Percentiles rank a stretch among this genome's conserved stretches.
These are phyloP conservation scores for Scortum barcoo DNA, from an alignment of 2,113 vertebrate species.

Conservation along the genomic window DNA sequence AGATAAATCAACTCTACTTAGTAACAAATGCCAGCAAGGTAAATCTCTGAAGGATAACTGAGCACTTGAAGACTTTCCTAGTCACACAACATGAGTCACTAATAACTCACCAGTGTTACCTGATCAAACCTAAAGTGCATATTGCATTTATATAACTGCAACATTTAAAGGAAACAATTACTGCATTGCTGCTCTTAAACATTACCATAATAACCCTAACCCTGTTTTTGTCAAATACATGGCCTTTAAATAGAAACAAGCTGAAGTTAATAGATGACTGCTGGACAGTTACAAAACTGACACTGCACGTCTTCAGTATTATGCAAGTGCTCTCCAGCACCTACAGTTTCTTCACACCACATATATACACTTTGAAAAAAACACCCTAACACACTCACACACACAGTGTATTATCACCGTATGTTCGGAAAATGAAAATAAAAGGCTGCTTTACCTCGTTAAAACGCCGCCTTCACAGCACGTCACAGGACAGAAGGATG, in stretches of 20 bases:
- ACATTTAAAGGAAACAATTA: not conserved
- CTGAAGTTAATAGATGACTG: not conserved
- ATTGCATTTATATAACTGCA: not conserved
- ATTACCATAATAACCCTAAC: not conserved
- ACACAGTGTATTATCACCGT: not conserved
- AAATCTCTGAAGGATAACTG: not conserved
- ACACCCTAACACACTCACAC: not conserved
- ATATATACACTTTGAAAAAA: not conserved
- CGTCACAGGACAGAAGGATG: not conserved
- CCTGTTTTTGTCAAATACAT: not conserved
- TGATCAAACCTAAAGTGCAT: too few species aligned
- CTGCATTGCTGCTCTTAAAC: not conserved
- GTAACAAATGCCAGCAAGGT: not conserved
- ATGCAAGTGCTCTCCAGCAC: not conserved
- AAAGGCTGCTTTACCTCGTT: conserved; percentile 30
- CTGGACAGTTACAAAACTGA: conserved; percentile 51
- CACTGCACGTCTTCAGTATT: conserved; percentile 5
- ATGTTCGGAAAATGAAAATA: rapidly evolving
- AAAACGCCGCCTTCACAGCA: not conserved
- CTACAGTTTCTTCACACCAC: not conserved
- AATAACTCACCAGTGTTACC: not conserved
- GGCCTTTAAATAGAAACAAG: not conserved
- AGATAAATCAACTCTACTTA: not conserved
- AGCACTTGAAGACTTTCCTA: not conserved
- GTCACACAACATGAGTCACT: not conserved